Percentiles rank a stretch among this genome's conserved stretches.
These are phyloP conservation scores for Leptopilina myrica DNA, from an alignment of 2,888 invertebrate species.

Conservation along the genomic window DNA sequence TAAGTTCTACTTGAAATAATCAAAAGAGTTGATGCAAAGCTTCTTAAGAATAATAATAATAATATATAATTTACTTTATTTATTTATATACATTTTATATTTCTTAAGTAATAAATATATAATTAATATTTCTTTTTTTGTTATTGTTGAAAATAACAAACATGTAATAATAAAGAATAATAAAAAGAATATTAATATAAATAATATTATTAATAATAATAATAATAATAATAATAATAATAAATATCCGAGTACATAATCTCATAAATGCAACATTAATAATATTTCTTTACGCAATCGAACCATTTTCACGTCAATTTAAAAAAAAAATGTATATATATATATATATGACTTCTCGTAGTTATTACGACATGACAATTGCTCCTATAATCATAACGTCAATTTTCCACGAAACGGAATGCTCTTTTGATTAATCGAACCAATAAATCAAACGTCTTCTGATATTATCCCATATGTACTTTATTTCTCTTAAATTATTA, in stretches of 20 bases:
- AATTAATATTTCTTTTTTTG: no score
- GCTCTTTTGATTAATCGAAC: neutral
- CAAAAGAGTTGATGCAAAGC: neutral
- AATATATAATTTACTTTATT: no score
- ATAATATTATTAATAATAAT: neutral
- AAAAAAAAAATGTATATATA: neutral
- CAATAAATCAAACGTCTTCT: constrained; percentile 6
- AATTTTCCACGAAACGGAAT: neutral
- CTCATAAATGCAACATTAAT: neutral
- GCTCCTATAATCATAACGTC: constrained; percentile 3
- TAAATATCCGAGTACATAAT: neutral
- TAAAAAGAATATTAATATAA: no score
- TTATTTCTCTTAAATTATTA: no score
- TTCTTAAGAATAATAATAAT: neutral
- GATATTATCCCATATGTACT: no score
- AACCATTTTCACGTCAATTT: constrained; percentile 2
- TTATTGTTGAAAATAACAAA: no score
- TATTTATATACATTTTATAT: no score
- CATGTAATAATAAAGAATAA: no score
- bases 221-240: neutral
- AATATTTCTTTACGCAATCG: constrained; percentile 6
- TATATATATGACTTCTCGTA: neutral
- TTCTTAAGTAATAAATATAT: no score
- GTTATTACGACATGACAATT: constrained; percentile 4
- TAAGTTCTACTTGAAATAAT: constrained; percentile 9